Evolutionary conservation across 2,888 invertebrate species (phyloP).

Genomic region (Isoperla grammatica): DNA sequence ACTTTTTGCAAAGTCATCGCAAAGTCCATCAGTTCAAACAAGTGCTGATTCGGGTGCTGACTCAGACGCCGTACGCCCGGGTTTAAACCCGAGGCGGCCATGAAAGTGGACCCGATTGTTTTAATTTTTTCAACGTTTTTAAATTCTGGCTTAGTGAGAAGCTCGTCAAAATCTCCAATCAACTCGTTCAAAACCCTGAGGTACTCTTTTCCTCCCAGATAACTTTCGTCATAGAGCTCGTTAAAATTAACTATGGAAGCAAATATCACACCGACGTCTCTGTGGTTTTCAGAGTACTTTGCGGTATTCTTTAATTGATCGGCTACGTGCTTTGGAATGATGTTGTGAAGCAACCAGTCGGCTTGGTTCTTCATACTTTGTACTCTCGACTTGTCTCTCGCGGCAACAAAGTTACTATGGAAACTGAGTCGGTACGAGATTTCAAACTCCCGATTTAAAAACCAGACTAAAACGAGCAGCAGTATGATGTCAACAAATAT

Average conservation of each 20-base stretch:
- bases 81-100: constrained; percentile 95
- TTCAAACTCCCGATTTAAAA: constrained; percentile 92
- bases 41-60: constrained; percentile 65
- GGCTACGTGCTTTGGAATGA: constrained; percentile 92
- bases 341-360: constrained; percentile 93
- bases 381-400: constrained; percentile 80
- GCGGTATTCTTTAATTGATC: constrained; percentile 89
- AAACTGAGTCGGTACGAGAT: constrained; percentile 90
- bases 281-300: constrained; percentile 91
- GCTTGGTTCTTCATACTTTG: constrained; percentile 93
- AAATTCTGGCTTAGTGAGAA: constrained; percentile 75
- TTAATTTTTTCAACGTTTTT: constrained; percentile 94
- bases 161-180: constrained; percentile 92
- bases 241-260: constrained; percentile 96
- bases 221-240: constrained; percentile 97
- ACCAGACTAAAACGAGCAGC: constrained; percentile 83
- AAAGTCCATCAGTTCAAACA: constrained; percentile 89
- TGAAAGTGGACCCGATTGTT: constrained; percentile 94
- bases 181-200: constrained; percentile 91
- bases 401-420: constrained; percentile 87
- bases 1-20: constrained; percentile 86
- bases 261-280: constrained; percentile 88
- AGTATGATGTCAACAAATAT: constrained; percentile 76
- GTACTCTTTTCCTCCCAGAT: constrained; percentile 91
- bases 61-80: constrained; percentile 66